Percentiles rank a stretch among this genome's conserved stretches.
These are phyloP conservation scores for Euura saliciscinereae DNA, from an alignment of 1,140 invertebrate genomes.

Conservation along the genomic window DNA sequence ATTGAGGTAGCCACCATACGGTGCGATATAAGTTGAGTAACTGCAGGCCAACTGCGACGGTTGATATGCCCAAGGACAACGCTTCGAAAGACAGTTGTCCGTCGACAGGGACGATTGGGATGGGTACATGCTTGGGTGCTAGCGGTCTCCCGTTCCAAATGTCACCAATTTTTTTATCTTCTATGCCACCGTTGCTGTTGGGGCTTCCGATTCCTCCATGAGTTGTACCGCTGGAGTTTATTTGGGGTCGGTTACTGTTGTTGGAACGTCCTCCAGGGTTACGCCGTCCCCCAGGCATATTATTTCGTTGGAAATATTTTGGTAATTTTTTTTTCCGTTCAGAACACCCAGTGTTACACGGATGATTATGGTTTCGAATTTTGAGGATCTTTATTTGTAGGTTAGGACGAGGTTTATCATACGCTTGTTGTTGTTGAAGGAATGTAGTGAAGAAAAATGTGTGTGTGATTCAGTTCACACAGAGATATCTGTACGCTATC, in stretches of 20 bases:
- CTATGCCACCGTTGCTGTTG: conserved; percentile 30
- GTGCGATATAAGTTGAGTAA: conserved; percentile 95
- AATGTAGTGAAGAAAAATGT: too few species aligned
- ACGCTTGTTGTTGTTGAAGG: too few species aligned
- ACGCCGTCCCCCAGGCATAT: conserved; percentile 50
- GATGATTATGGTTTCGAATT: too few species aligned
- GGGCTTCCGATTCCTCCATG: conserved; percentile 23
- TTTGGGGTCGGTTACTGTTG: conserved; percentile 33
- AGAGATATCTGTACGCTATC: too few species aligned
- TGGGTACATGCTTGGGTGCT: conserved; percentile 80
- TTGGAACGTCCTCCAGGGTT: conserved; percentile 45
- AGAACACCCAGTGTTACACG: too few species aligned
- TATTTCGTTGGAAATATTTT: not conserved
- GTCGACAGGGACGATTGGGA: conserved; percentile 84
- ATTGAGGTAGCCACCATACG: conserved; percentile 96
- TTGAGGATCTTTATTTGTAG: too few species aligned
- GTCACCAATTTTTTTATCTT: conserved; percentile 48
- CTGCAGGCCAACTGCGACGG: conserved; percentile 78
- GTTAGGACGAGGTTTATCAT: too few species aligned
- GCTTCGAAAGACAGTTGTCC: conserved; percentile 84
- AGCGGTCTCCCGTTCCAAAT: conserved; percentile 31
- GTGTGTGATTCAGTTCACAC: too few species aligned
- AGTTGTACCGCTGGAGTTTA: conserved; percentile 26
- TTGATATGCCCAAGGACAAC: conserved; percentile 82
- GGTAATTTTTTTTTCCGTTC: too few species aligned